A percentile compares a stretch with the other conserved stretches of the same genome.
Conservation (phyloP, 2,797 vertebrate genomes). For the Nannoperca australis region DNA sequence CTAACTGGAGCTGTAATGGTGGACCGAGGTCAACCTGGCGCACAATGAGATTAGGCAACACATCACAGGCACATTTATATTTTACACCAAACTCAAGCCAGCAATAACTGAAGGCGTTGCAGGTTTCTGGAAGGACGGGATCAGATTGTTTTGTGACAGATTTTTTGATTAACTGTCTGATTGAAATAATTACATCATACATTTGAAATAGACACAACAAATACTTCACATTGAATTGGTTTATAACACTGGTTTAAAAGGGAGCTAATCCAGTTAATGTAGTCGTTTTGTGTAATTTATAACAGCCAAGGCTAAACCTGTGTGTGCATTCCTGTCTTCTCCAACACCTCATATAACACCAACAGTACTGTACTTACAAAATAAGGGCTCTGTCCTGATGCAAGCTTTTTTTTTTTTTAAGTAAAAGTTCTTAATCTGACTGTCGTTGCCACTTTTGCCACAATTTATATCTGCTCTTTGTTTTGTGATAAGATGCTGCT, state of each 20-base stretch:
- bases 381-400: slow-evolving; percentile 19
- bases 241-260: slow-evolving; percentile 25
- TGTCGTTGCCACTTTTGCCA: background rate
- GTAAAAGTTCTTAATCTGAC: background rate
- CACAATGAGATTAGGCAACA: background rate
- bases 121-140: background rate
- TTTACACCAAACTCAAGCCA: slow-evolving; percentile 6
- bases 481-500: slow-evolving; percentile 31
- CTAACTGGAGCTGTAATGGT: background rate
- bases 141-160: slow-evolving; percentile 5
- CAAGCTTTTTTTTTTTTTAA: background rate
- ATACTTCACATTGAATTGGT: background rate
- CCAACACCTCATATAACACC: background rate
- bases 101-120: slow-evolving; percentile 1
- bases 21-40: background rate
- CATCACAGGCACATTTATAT: background rate
- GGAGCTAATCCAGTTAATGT: slow-evolving; percentile 3
- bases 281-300: background rate
- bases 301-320: background rate
- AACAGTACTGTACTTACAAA: background rate
- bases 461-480: background rate
- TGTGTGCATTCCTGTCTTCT: slow-evolving; percentile 24
- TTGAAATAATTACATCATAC: background rate
- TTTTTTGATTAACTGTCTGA: background rate
- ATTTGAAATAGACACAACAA: background rate